phyloP scores from a whole-genome alignment of 2,888 invertebrate species.

The Carpatolechia fugitivella region DNA sequence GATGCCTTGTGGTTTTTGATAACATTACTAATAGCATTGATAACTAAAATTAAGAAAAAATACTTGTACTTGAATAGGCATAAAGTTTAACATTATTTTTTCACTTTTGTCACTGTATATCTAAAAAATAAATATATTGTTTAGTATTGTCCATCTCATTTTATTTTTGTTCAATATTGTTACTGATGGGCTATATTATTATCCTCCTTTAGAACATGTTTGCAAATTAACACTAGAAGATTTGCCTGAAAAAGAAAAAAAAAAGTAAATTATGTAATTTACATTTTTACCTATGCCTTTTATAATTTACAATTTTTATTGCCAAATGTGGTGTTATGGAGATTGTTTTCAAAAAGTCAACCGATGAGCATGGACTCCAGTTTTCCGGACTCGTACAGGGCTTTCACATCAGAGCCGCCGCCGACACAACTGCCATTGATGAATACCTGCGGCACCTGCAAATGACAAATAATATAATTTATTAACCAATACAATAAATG shows the following conservation, averaged over 20 bases:
- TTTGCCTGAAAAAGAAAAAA: conserved; percentile 7
- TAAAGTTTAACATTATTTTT: too few species aligned
- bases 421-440: conserved; percentile 94
- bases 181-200: background rate
- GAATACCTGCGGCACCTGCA: conserved; percentile 96
- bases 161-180: background rate
- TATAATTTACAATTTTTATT: background rate
- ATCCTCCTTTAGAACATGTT: background rate
- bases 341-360: conserved; percentile 25
- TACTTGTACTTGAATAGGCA: background rate
- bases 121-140: background rate
- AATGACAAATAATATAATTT: conserved; percentile 25
- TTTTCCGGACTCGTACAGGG: conserved; percentile 84
- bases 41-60: background rate
- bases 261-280: background rate
- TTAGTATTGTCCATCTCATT: background rate
- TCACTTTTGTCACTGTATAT: too few species aligned
- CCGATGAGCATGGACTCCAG: conserved; percentile 79
- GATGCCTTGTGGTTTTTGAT: background rate
- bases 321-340: background rate
- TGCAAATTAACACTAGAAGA: background rate
- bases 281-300: conserved; percentile 3
- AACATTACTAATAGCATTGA: background rate
- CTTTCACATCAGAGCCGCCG: conserved; percentile 93
- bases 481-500: background rate